These are phyloP conservation scores for Mungos mungo DNA, from an alignment of 2,113 vertebrate species.

Conservation along the genomic window DNA sequence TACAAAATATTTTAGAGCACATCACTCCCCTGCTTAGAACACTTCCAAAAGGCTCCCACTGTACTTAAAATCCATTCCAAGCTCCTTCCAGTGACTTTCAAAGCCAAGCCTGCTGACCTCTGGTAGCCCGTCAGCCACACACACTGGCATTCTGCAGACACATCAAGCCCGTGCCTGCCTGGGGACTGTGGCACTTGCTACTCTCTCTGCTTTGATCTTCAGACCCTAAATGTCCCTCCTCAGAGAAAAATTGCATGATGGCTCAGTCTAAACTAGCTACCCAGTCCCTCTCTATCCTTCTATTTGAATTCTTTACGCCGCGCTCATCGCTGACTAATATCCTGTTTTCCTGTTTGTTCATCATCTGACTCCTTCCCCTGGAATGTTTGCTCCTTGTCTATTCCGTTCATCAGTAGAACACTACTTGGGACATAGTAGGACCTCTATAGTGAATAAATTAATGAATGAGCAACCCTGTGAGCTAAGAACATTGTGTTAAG, in stretches of 20 bases:
- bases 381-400: not conserved
- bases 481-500: not conserved
- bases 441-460: not conserved
- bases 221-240: not conserved
- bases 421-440: not conserved
- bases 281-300: not conserved
- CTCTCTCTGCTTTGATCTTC: conserved; percentile 2
- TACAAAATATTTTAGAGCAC: not conserved
- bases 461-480: not conserved
- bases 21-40: not conserved
- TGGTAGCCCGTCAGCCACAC: not conserved
- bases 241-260: not conserved
- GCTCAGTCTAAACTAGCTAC: not conserved
- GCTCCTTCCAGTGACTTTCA: not conserved
- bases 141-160: not conserved
- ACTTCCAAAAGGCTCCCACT: not conserved
- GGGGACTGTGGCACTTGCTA: not conserved
- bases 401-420: not conserved
- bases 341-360: not conserved
- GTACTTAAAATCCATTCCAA: not conserved
- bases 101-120: not conserved
- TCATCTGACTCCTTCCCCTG: not conserved
- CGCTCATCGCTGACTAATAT: not conserved
- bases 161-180: not conserved
- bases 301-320: not conserved